Percentiles rank a stretch among this genome's conserved stretches.
Conservation (phyloP, 2,888 invertebrate genomes). For the Agrilus cyanescens region DNA sequence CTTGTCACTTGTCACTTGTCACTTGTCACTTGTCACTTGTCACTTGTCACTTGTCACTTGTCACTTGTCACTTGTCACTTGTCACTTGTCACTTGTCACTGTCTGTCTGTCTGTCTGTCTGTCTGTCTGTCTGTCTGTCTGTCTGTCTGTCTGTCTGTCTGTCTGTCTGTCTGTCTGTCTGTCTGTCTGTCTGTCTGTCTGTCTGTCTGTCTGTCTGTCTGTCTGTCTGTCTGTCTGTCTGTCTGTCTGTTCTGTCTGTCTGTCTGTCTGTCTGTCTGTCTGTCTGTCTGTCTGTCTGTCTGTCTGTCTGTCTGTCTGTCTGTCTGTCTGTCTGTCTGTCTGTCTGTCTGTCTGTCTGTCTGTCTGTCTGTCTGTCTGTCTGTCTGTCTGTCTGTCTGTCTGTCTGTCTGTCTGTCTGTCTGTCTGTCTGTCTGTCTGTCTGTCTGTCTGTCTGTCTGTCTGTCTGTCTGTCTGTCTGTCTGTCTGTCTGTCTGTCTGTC, state of each 20-base stretch:
- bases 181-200: conserved; percentile 4
- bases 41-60: too few species aligned
- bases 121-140: conserved; percentile 4
- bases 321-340: conserved; percentile 4
- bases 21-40: too few species aligned
- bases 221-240: conserved; percentile 4
- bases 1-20: too few species aligned
- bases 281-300: conserved; percentile 4
- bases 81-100: too few species aligned
- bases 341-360: conserved; percentile 3
- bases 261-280: conserved; percentile 4
- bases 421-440: conserved; percentile 4
- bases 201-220: conserved; percentile 4
- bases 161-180: conserved; percentile 4
- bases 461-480: conserved; percentile 4
- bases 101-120: conserved; percentile 4
- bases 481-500: conserved; percentile 4
- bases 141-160: conserved; percentile 4
- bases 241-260: too few species aligned
- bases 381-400: conserved; percentile 4
- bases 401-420: conserved; percentile 4
- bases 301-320: conserved; percentile 4
- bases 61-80: too few species aligned
- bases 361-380: conserved; percentile 4
- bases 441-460: conserved; percentile 4